These are phyloP conservation scores for Micropoecilia bifurca DNA, from an alignment of 2,797 vertebrate species.

Conservation along the genomic window DNA sequence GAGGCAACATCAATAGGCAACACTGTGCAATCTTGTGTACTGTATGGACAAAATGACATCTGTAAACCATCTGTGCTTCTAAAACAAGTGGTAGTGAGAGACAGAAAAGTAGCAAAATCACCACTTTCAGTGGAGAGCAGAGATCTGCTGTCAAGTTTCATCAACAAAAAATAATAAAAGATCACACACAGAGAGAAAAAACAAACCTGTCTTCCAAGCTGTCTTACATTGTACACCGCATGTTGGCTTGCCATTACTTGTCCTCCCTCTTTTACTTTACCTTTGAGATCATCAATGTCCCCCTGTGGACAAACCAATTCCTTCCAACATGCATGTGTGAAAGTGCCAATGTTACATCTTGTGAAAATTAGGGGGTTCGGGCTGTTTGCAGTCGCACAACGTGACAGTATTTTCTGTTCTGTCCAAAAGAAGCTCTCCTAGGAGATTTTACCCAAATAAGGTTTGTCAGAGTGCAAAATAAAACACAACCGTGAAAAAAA, in stretches of 20 bases:
- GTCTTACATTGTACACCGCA: conserved; percentile 54
- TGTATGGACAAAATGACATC: conserved; percentile 26
- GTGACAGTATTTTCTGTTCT: conserved; percentile 35
- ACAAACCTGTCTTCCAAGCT: conserved; percentile 24
- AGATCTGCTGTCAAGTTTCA: conserved; percentile 41
- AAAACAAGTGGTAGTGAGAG: conserved; percentile 20
- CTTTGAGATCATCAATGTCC: conserved; percentile 40
- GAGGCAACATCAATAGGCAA: conserved; percentile 16
- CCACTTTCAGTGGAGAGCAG: conserved; percentile 21
- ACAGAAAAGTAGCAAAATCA: conserved; percentile 11
- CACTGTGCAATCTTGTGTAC: conserved; percentile 36
- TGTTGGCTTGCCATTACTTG: conserved; percentile 41
- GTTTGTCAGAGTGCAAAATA: conserved; percentile 63
- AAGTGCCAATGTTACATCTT: conserved; percentile 15
- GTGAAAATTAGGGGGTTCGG: conserved; percentile 39
- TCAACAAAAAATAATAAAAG: conserved; percentile 30
- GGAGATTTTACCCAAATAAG: conserved; percentile 56
- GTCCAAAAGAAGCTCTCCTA: conserved; percentile 42
- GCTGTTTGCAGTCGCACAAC: conserved; percentile 29
- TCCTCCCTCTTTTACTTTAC: conserved; percentile 20
- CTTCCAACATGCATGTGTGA: conserved; percentile 7
- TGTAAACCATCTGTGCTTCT: conserved; percentile 15
- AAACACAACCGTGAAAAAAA: conserved; percentile 31
- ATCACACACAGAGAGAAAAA: conserved; percentile 35
- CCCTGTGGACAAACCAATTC: conserved; percentile 13